Percentiles rank a stretch among this genome's conserved stretches.
These are phyloP conservation scores for Laspeyria flexula DNA, from an alignment of 2,888 invertebrate species.

Conservation along the genomic window DNA sequence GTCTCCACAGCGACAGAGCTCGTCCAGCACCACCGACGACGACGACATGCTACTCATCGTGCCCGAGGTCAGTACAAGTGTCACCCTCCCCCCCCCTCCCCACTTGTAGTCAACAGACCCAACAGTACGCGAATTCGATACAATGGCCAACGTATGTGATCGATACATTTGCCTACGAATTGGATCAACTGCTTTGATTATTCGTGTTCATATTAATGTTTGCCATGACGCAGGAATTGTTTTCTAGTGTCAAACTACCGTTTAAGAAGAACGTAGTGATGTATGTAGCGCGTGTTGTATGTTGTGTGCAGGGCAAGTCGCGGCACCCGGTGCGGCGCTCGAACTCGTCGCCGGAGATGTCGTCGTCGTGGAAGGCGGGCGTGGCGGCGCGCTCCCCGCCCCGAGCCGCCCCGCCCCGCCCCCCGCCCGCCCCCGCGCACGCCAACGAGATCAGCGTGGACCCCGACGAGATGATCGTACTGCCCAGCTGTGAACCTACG, in stretches of 20 bases:
- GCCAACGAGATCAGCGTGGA: conserved; percentile 34
- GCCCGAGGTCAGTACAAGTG: conserved; percentile 66
- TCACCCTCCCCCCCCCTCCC: no score
- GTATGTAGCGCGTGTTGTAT: no score
- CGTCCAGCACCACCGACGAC: conserved; percentile 73
- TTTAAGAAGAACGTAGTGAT: no score
- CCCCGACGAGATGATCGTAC: conserved; percentile 62
- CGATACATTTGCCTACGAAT: no score
- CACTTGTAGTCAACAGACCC: no score
- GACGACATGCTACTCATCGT: conserved; percentile 80
- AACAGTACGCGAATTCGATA: no score
- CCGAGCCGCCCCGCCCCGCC: conserved; percentile 20
- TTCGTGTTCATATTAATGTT: no score
- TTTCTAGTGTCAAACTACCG: no score
- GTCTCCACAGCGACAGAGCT: conserved; percentile 79
- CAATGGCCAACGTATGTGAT: no score
- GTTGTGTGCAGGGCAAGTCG: conserved; percentile 81
- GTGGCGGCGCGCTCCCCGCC: conserved; percentile 34
- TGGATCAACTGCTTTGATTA: no score
- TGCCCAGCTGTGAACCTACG: conserved; percentile 71
- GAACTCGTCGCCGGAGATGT: conserved; percentile 97
- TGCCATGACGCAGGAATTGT: no score
- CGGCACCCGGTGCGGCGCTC: conserved; percentile 94
- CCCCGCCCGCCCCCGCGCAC: conserved; percentile 15
- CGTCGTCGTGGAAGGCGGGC: conserved; percentile 92